Base-by-base conservation (phyloP, 2,113 vertebrate genomes). In the Petroica traversi region DNA sequence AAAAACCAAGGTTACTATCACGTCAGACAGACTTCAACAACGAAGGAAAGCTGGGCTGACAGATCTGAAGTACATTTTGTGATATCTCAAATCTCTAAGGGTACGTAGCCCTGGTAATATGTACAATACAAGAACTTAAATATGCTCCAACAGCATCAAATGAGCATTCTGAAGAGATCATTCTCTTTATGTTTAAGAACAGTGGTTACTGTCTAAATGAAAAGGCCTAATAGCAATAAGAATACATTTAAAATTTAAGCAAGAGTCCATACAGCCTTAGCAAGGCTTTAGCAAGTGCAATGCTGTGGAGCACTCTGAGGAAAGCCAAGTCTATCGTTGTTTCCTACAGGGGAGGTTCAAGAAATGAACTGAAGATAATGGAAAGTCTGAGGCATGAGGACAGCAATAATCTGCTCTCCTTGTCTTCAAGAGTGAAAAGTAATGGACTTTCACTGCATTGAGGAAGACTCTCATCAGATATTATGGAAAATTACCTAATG, bases 1-100 rank as follows among this genome's bases (percentile, higher is more conserved):
- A 91, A 92, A 92, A 91, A 51, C 62, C 62, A 93, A 85, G 74
- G 93, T 92, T 92, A 45, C 92, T 88, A 93, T 94, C 92, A 88
- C 85, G 90, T 76, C 71, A 93, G 89, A 59, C 71, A 93, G 89
- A 59, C 77, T 88, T 94, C 73, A 85, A 40, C 82, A 90, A 88
- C 5, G 19, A 90, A 85, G 68, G 62, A 93, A 90, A 80, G 46
- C 64, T 67, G 51, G 59, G 25, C 63, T 92, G 71, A 83, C 46
- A 92, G 89, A 59, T 92, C 48, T 84, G 34, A 55, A 88, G 63
- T 69, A 51, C 36, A 52, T 63, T 80, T 90, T 71, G 49, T 75
- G 48, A n/a, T 72, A 73, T 69, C 67, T 62, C 19, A 62, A 51
- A 73, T 57, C 51, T 74, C 67, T 68, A 58, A 49, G 6, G 34